phyloP scores from a whole-genome alignment of 2,888 invertebrate species.

The Philereme vetulata region DNA sequence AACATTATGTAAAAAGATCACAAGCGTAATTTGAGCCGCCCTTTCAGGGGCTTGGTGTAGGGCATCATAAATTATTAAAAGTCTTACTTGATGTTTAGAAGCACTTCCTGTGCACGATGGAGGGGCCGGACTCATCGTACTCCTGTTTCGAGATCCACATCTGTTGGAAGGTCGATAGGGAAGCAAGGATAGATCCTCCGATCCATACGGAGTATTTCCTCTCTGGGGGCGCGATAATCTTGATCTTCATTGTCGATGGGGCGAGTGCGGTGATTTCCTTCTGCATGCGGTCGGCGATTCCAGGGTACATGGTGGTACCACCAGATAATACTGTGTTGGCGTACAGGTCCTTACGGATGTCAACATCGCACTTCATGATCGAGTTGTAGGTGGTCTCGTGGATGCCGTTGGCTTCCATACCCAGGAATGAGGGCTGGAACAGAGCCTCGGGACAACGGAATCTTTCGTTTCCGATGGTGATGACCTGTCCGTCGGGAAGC shows the following conservation, averaged over 20 bases:
- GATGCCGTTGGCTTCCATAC: slow-evolving; percentile 94
- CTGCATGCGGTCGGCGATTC: slow-evolving; percentile 97
- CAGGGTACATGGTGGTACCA: slow-evolving; percentile 98
- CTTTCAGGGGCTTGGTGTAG: slow-evolving; percentile 73
- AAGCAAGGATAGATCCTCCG: slow-evolving; percentile 96
- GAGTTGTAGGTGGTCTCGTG: slow-evolving; percentile 97
- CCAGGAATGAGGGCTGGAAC: slow-evolving; percentile 97
- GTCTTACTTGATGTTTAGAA: slow-evolving; percentile 76
- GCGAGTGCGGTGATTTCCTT: slow-evolving; percentile 96
- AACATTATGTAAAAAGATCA: slow-evolving; percentile 72
- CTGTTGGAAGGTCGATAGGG: slow-evolving; percentile 96
- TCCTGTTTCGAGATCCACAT: slow-evolving; percentile 99
- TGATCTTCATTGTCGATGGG: slow-evolving; percentile 97
- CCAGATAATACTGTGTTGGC: slow-evolving; percentile 97
- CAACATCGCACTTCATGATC: slow-evolving; percentile 99
- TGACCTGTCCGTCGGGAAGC: slow-evolving; percentile 96
- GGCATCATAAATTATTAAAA: slow-evolving; percentile 77
- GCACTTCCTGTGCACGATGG: slow-evolving; percentile 97
- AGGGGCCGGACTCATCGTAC: slow-evolving; percentile 98
- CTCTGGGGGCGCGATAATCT: slow-evolving; percentile 97
- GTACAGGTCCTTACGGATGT: slow-evolving; percentile 98
- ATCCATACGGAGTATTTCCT: slow-evolving; percentile 98
- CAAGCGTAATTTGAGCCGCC: slow-evolving; percentile 82
- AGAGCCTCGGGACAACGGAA: slow-evolving; percentile 98
- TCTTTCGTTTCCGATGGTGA: slow-evolving; percentile 96